Conservation (phyloP, 2,888 invertebrate genomes). For the Bhutanitis thaidina region DNA sequence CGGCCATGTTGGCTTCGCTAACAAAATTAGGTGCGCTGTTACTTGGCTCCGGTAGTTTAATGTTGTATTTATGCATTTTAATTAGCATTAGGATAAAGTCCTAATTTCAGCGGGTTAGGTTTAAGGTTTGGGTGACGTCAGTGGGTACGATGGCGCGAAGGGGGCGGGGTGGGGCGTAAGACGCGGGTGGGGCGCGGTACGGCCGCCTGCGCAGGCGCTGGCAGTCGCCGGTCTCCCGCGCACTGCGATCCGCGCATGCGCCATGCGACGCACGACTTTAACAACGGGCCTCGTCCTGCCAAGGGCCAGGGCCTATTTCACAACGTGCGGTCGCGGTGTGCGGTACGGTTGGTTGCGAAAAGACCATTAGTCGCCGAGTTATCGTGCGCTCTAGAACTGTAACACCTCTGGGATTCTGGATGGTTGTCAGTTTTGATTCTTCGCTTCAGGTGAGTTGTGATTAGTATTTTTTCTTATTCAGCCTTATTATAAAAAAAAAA, state of each 20-base stretch:
- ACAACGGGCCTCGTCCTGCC: constrained; percentile 34
- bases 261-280: constrained; percentile 55
- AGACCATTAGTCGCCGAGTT: constrained; percentile 31
- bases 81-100: constrained; percentile 3
- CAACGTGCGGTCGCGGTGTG: constrained; percentile 34
- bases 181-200: constrained; percentile 46
- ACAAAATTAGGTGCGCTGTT: not conserved
- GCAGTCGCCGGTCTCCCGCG: constrained; percentile 51
- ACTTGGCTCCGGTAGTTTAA: constrained; percentile 1
- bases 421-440: constrained; percentile 22
- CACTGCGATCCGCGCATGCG: constrained; percentile 53
- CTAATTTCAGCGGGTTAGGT: constrained; percentile 8
- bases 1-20: constrained; percentile 65
- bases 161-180: constrained; percentile 37
- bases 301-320: constrained; percentile 23
- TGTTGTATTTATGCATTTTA: constrained; percentile 5
- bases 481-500: no score
- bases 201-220: constrained; percentile 49
- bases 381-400: constrained; percentile 39
- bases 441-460: constrained; percentile 44
- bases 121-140: constrained; percentile 18
- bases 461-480: constrained; percentile 12
- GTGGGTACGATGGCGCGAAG: constrained; percentile 43
- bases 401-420: constrained; percentile 25
- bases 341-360: constrained; percentile 25